Evolutionary conservation across 1,140 invertebrate genomes (phyloP).

Genomic region (Drosophila aff.): DNA sequence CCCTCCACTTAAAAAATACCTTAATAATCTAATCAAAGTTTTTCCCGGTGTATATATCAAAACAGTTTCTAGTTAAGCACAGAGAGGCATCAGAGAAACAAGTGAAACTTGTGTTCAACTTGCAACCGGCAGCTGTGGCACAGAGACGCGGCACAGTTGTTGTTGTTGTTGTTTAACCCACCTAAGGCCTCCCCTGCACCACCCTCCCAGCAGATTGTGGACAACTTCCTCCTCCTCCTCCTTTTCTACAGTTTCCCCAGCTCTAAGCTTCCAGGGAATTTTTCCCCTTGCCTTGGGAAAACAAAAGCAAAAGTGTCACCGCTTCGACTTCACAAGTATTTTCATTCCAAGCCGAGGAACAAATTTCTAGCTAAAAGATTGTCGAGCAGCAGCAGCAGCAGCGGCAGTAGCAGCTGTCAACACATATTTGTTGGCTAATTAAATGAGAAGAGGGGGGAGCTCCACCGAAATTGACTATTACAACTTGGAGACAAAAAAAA

Average conservation of each 20-base stretch:
- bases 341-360: conserved; percentile 47
- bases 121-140: conserved; percentile 57
- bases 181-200: neutral
- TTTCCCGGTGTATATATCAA: neutral
- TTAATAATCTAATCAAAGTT: neutral
- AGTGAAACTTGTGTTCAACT: conserved; percentile 61
- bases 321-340: conserved; percentile 39
- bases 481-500: conserved; percentile 8
- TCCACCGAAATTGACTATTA: conserved; percentile 42
- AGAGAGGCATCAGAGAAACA: conserved; percentile 14
- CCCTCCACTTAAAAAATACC: too few relatives aligned
- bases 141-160: neutral
- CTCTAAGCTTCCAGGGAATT: conserved; percentile 35
- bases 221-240: conserved; percentile 21
- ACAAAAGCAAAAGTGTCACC: conserved; percentile 76
- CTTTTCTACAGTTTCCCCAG: conserved; percentile 3
- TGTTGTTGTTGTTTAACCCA: conserved; percentile 27
- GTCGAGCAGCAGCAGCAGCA: conserved; percentile 51
- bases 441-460: conserved; percentile 28
- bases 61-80: conserved; percentile 26
- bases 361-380: conserved; percentile 73
- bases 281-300: conserved; percentile 13
- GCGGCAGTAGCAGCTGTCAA: conserved; percentile 59
- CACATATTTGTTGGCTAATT: conserved; percentile 49
- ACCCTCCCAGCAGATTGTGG: conserved; percentile 16